A percentile compares a stretch with the other conserved stretches of the same genome.
These are phyloP conservation scores for Andrena marginata DNA, from an alignment of 2,888 invertebrate species.

Conservation along the genomic window DNA sequence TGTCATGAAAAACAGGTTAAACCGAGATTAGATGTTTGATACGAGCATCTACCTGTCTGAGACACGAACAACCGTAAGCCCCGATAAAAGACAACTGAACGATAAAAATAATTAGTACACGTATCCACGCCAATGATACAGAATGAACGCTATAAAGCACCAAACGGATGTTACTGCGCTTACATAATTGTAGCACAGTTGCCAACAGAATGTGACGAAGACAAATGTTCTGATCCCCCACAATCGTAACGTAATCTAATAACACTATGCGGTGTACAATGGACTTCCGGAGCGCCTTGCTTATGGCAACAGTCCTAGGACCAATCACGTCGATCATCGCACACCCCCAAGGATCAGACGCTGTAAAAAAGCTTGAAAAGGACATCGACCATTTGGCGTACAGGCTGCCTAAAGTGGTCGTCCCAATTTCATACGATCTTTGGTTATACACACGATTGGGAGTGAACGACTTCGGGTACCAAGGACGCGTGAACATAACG, in stretches of 20 bases:
- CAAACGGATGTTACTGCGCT: neutral
- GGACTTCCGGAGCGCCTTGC: neutral
- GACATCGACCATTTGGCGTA: conserved; percentile 78
- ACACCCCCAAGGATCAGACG: neutral
- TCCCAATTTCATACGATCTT: conserved; percentile 87
- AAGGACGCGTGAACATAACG: conserved; percentile 85
- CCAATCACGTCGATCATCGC: neutral
- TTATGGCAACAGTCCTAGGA: neutral
- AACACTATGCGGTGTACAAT: neutral
- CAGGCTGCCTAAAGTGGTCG: conserved; percentile 86
- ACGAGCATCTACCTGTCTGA: neutral
- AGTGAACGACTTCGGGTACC: conserved; percentile 79
- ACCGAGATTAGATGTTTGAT: neutral
- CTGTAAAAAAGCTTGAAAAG: neutral
- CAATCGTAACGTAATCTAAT: neutral
- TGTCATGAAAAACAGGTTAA: neutral
- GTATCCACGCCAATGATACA: neutral
- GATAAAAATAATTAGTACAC: conserved; percentile 25
- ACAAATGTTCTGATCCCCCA: no score
- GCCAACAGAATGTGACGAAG: neutral
- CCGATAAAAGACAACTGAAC: conserved; percentile 5
- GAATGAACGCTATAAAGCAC: neutral
- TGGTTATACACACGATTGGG: conserved; percentile 70
- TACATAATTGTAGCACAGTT: neutral
- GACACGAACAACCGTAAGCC: neutral